These are phyloP conservation scores for Hermetia illucens DNA, from an alignment of 1,140 invertebrate species.

Conservation along the genomic window DNA sequence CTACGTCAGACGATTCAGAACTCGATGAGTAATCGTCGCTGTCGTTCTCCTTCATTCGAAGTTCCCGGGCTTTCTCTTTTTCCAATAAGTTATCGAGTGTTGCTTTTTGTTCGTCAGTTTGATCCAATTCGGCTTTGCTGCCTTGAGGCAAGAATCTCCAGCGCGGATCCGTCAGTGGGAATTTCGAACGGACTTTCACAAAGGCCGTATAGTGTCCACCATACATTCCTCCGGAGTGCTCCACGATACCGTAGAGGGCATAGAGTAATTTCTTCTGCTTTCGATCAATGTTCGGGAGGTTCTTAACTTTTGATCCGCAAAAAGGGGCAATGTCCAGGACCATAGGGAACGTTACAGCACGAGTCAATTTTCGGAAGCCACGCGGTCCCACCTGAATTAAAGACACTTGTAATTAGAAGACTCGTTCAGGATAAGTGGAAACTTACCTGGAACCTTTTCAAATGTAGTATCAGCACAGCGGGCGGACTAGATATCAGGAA, in stretches of 20 bases:
- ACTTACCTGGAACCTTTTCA: slow-evolving; percentile 74
- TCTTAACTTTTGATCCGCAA: slow-evolving; percentile 63
- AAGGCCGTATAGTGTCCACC: slow-evolving; percentile 96
- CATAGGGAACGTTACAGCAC: slow-evolving; percentile 77
- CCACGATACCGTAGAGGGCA: slow-evolving; percentile 86
- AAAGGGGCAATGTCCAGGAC: slow-evolving; percentile 81
- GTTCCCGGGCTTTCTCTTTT: slow-evolving; percentile 28
- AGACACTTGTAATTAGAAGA: neutral
- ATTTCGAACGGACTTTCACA: slow-evolving; percentile 52
- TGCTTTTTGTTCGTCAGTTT: slow-evolving; percentile 23
- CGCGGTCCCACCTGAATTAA: slow-evolving; percentile 29
- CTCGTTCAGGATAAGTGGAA: neutral
- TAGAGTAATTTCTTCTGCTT: slow-evolving; percentile 64
- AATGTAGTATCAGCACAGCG: slow-evolving; percentile 82
- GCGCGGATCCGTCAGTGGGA: slow-evolving; percentile 41
- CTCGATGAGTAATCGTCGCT: slow-evolving; percentile 37
- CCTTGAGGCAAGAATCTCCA: slow-evolving; percentile 53
- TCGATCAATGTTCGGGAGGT: slow-evolving; percentile 41
- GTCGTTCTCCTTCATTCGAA: slow-evolving; percentile 24
- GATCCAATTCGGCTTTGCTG: slow-evolving; percentile 31
- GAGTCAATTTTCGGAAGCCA: slow-evolving; percentile 61
- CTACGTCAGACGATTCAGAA: slow-evolving; percentile 34
- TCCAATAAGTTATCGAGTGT: slow-evolving; percentile 21
- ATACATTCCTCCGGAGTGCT: slow-evolving; percentile 79
- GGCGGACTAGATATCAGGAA: slow-evolving; percentile 83